Conservation (phyloP, 2,888 invertebrate genomes). For the Dynastes maya region DNA sequence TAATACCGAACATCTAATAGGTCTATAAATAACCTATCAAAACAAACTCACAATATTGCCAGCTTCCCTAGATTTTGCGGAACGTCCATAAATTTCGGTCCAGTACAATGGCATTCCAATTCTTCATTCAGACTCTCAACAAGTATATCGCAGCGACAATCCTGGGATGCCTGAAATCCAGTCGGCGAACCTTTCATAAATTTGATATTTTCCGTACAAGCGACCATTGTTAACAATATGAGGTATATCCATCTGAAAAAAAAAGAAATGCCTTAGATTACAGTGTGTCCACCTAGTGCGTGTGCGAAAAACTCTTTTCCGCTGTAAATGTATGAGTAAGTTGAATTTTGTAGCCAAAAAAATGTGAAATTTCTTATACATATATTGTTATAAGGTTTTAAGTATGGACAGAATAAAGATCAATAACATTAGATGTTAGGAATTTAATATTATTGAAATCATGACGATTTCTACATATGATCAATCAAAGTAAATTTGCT, state of each 20-base stretch:
- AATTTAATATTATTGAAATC: too few relatives aligned
- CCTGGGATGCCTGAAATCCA: conserved; percentile 32
- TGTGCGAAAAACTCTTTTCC: too few relatives aligned
- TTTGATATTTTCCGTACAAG: conserved; percentile 31
- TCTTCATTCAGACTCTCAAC: conserved; percentile 54
- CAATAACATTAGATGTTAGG: too few relatives aligned
- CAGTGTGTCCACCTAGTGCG: neutral
- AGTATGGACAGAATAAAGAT: too few relatives aligned
- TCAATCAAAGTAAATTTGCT: too few relatives aligned
- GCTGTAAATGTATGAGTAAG: too few relatives aligned
- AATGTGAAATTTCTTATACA: too few relatives aligned
- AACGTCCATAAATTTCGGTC: conserved; percentile 62
- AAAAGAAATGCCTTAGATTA: neutral
- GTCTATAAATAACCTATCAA: too few relatives aligned
- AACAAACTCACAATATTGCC: conserved; percentile 63
- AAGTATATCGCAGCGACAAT: conserved; percentile 59
- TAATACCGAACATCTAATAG: too few relatives aligned
- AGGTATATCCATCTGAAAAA: conserved; percentile 56
- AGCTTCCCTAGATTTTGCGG: conserved; percentile 62
- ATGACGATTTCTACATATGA: too few relatives aligned
- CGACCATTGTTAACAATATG: conserved; percentile 20
- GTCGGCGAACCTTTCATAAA: conserved; percentile 35
- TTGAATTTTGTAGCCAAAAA: too few relatives aligned
- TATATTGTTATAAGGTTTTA: too few relatives aligned
- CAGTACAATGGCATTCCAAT: conserved; percentile 63